Conservation (phyloP, 2,113 vertebrate genomes). For the Atrichornis clamosus region DNA sequence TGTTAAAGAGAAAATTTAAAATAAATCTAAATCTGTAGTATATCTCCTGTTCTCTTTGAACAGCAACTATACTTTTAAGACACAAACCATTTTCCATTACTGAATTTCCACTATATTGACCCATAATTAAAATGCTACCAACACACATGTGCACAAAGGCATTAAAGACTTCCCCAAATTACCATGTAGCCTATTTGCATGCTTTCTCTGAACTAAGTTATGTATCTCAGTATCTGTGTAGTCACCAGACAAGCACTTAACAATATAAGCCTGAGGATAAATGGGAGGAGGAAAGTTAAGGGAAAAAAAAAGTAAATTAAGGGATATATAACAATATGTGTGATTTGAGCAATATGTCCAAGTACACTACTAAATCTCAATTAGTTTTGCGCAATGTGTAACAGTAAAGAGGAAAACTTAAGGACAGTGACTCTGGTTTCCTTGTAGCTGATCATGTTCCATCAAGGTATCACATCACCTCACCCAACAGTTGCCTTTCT, state of each 20-base stretch:
- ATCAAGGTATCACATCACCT: background rate
- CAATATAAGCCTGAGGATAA: background rate
- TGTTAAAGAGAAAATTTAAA: background rate
- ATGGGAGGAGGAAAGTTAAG: background rate
- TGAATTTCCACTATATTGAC: background rate
- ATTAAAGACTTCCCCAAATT: background rate
- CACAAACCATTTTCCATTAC: background rate
- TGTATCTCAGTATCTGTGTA: background rate
- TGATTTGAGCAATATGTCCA: background rate
- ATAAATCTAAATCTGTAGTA: background rate
- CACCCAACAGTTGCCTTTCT: background rate
- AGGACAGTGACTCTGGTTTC: background rate
- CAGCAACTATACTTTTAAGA: background rate
- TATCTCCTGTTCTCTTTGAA: background rate
- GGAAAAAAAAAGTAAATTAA: background rate
- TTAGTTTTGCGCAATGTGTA: background rate
- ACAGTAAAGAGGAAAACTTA: background rate
- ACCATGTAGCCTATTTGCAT: background rate
- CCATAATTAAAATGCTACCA: background rate
- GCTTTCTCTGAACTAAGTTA: background rate
- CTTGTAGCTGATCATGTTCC: background rate
- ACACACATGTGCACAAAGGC: background rate
- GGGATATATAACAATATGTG: background rate
- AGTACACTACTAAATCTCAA: background rate
- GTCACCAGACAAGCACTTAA: background rate